These are phyloP conservation scores for Colostygia pectinataria DNA, from an alignment of 2,888 invertebrate species.

Conservation along the genomic window DNA sequence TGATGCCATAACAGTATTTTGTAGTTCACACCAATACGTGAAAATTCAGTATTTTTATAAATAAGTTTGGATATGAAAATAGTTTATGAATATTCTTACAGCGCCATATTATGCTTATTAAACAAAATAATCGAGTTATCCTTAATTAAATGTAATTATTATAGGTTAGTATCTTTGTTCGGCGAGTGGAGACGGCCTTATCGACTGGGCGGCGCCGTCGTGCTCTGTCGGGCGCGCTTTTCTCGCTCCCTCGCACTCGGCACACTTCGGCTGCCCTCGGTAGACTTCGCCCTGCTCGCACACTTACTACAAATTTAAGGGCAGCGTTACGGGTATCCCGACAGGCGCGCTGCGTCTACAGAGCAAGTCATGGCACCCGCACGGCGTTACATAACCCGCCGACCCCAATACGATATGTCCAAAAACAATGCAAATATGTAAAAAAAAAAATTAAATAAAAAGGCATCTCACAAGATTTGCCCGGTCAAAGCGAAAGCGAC, in stretches of 20 bases:
- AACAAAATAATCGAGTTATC: constrained; percentile 72
- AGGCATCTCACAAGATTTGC: constrained; percentile 26
- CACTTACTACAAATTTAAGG: constrained; percentile 75
- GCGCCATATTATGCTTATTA: constrained; percentile 61
- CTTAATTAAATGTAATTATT: constrained; percentile 82
- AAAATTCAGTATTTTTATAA: too few species aligned
- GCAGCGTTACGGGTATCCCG: constrained; percentile 71
- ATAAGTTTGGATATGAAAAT: too few species aligned
- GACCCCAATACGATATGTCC: constrained; percentile 45
- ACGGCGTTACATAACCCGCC: constrained; percentile 56
- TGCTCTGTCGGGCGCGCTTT: constrained; percentile 60
- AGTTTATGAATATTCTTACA: constrained; percentile 28
- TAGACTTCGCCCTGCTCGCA: constrained; percentile 52
- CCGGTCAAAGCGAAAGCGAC: constrained; percentile 52
- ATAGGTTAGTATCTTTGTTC: constrained; percentile 82
- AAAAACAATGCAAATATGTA: constrained; percentile 37
- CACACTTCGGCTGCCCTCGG: constrained; percentile 59
- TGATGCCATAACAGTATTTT: constrained; percentile 8
- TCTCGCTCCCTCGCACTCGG: constrained; percentile 44
- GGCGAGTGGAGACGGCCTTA: constrained; percentile 78
- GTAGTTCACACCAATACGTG: neutral
- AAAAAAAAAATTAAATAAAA: constrained; percentile 33
- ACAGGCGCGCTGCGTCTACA: constrained; percentile 61
- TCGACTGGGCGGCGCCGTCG: constrained; percentile 82
- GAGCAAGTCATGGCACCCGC: constrained; percentile 53